Evolutionary conservation across 1,140 invertebrate species (phyloP), one percentile per base, ranked within the genome.

Genomic region (Drosophila rufa): DNA sequence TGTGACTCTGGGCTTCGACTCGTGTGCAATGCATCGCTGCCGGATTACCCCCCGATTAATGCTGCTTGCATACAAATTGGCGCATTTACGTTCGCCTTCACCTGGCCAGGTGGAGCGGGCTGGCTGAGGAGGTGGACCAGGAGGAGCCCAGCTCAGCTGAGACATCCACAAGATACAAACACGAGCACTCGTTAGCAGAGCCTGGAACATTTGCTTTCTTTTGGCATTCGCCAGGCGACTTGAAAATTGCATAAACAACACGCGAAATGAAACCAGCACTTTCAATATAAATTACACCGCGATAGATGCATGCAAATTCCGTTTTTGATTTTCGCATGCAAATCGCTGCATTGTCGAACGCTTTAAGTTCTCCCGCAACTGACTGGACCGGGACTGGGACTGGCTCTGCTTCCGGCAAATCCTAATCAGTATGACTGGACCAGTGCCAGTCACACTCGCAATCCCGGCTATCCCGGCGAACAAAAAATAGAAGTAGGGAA

Each of bases 1-100:
- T 65, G 38, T 53, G 61, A 25, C 48, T 57, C 14, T 22, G 27
- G 27, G 19, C 66, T 47, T 27, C 30, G 65, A 30, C 22, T 46
- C 65, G 43, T 47, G 69, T 82, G 82, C 82, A 79, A 85, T 59
- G 82, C 82, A 81, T 74, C 58, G 82, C 82, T 86, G 82, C 82
- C 82, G 82, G 82, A 86, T 86, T 83, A 89, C 85, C 75, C 67
- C 45, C 70, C 85, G 86, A 85, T 87, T 90, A 90, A 90, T 89
- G 86, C 85, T 83, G 71, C 79, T 65, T 90, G 85, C 85, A 90
- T 90, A 90, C 85, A 90, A 90, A 90, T 90, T 90, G 85, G 85
- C 85, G 84, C 84, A 87, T 87, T 87, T 87, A 67, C 71, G 74
- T 69, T 73, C 48, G 48, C 61, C 53, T 58, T 70, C 64, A 56